Evolutionary conservation across 2,113 vertebrate species (phyloP), one percentile per base, ranked within the genome.

Genomic region (Triplophysa tibetana): DNA sequence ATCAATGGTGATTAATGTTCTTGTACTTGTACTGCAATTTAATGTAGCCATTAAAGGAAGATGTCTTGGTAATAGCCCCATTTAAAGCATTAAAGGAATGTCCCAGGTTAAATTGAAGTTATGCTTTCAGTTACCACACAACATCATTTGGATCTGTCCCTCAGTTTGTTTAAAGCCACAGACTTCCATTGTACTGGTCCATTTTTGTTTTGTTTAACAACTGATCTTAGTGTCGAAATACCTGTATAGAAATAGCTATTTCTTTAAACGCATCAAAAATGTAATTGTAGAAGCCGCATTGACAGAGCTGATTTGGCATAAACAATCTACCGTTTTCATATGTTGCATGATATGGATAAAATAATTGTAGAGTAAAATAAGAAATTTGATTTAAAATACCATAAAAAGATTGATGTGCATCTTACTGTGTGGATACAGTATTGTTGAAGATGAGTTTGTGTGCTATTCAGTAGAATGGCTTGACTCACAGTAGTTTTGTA

Each of bases 401-500:
- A 70, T 52, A 41, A 14, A 11, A 11, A 21, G 8, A n/a, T 7
- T 7, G 5, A n/a, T 19, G 16, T 16, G 52, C 14, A 26, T 23
- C n/a, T 19, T 19, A 72, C 61, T 72, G 19, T 26, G 79, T 78
- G n/a, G 54, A 75, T 81, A 52, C 52, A 65, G 56, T 83, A 83
- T 72, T 41, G 85, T 89, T 89, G 85, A 81, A 79, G 85, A 79
- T 80, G 77, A 58, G 38, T 74, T 78, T 50, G 70, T 73, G 76
- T 48, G 48, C 83, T 84, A 74, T 79, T 85, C 77, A 14, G 38
- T 50, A 68, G 62, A 23, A 78, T 85, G 70, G 63, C 2, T 38
- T 81, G 83, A 84, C 76, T 56, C 60, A 14, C 72, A 82, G 84
- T 89, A 90, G 90, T 90, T 38, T 38, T 88, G 83, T 88, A 88